phyloP scores from a whole-genome alignment of 2,888 invertebrate genomes.

The Nebria salina region DNA sequence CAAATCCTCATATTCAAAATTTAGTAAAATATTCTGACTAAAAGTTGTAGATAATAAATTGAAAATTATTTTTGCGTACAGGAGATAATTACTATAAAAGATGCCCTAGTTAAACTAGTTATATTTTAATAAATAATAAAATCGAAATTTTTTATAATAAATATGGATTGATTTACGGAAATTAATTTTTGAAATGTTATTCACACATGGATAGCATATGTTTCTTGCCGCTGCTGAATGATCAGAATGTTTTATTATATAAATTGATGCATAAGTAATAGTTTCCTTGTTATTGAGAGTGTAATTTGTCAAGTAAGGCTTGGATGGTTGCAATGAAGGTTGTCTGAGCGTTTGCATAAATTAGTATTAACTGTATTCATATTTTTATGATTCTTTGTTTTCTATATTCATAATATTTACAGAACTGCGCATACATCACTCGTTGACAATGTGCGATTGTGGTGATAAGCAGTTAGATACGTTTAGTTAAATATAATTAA shows the following conservation, averaged over 20 bases:
- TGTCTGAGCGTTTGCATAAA: constrained; percentile 8
- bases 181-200: too few relatives aligned
- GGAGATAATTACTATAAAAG: too few relatives aligned
- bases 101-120: too few relatives aligned
- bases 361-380: constrained; percentile 25
- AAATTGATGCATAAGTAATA: not conserved
- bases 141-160: too few relatives aligned
- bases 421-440: not conserved
- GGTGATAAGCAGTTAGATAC: not conserved
- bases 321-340: not conserved
- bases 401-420: not conserved
- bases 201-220: too few relatives aligned
- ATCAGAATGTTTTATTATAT: not conserved
- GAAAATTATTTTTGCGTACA: too few relatives aligned
- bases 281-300: not conserved
- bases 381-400: constrained; percentile 34
- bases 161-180: too few relatives aligned
- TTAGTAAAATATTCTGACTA: too few relatives aligned
- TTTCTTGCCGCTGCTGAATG: too few relatives aligned
- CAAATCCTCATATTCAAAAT: too few relatives aligned
- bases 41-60: too few relatives aligned
- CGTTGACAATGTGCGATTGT: not conserved
- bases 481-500: not conserved
- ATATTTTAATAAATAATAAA: too few relatives aligned
- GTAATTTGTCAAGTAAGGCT: not conserved